These are phyloP conservation scores for Platysternon megacephalum DNA, from an alignment of 2,113 vertebrate species.

Conservation along the genomic window DNA sequence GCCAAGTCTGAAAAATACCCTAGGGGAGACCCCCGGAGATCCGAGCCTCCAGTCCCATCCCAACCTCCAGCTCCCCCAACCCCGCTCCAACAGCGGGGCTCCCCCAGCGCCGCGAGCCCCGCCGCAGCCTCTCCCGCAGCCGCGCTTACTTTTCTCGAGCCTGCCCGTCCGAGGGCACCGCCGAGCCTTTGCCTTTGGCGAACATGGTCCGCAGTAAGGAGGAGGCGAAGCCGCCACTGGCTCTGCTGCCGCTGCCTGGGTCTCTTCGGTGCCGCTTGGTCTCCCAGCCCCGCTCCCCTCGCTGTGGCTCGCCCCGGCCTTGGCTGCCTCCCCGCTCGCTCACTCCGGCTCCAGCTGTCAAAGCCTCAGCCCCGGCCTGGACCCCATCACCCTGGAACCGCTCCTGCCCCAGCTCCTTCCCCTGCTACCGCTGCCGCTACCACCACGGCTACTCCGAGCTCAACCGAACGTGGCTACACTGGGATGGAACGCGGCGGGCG, in stretches of 20 bases:
- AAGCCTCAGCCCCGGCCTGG: slow-evolving; percentile 86
- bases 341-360: slow-evolving; percentile 88
- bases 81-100: background rate
- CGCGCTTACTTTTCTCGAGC: slow-evolving; percentile 95
- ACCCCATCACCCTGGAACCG: slow-evolving; percentile 88
- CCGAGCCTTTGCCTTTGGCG: slow-evolving; percentile 96
- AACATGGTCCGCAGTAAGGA: slow-evolving; percentile 86
- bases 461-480: slow-evolving; percentile 86
- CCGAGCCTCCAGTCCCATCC: background rate
- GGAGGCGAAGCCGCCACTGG: slow-evolving; percentile 50
- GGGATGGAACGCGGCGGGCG: slow-evolving; percentile 74
- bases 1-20: background rate
- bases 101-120: slow-evolving; percentile 21
- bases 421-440: slow-evolving; percentile 48
- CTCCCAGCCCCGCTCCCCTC: slow-evolving; percentile 72
- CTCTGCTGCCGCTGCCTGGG: slow-evolving; percentile 36
- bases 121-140: background rate
- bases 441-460: slow-evolving; percentile 71
- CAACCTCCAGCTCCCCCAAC: background rate
- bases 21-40: background rate
- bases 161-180: slow-evolving; percentile 95
- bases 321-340: slow-evolving; percentile 68
- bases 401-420: slow-evolving; percentile 67
- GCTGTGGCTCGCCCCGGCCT: slow-evolving; percentile 42
- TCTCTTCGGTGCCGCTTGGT: slow-evolving; percentile 18